A percentile compares a stretch with the other conserved stretches of the same genome.
These are phyloP conservation scores for Ispidina picta DNA, from an alignment of 2,797 vertebrate species.

Conservation along the genomic window DNA sequence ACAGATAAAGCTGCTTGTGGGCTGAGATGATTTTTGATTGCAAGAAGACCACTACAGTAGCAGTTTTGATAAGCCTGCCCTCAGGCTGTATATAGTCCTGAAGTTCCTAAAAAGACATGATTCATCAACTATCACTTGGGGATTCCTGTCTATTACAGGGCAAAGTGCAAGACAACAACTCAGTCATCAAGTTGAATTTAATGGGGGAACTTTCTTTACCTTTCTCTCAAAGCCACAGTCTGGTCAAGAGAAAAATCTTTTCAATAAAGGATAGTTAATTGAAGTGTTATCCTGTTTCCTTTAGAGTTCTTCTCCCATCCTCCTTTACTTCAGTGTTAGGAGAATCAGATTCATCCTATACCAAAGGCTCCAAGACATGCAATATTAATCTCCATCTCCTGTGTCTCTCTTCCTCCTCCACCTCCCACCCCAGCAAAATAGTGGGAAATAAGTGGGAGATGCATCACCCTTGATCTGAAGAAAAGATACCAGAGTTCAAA, in stretches of 20 bases:
- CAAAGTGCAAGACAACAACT: not conserved
- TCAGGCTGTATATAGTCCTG: not conserved
- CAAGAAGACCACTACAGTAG: not conserved
- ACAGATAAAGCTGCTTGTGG: not conserved
- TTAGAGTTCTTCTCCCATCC: not conserved
- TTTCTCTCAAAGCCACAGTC: not conserved
- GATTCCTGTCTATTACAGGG: not conserved
- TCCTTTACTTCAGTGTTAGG: not conserved
- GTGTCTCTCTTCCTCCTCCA: not conserved
- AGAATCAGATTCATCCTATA: not conserved
- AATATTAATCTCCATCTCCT: not conserved
- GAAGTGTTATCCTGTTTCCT: not conserved
- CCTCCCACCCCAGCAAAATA: not conserved
- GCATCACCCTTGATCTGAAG: not conserved
- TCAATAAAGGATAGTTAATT: not conserved
- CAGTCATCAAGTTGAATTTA: constrained; percentile 15
- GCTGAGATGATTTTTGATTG: not conserved
- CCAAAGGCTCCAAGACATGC: not conserved
- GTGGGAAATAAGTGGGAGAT: not conserved
- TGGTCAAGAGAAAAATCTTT: not conserved
- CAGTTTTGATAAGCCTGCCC: not conserved
- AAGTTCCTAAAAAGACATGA: constrained; percentile 27
- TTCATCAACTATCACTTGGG: not conserved
- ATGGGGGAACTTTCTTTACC: not conserved
- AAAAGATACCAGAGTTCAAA: not conserved